Percentiles rank a stretch among this genome's conserved stretches.
Evolutionary conservation across 1,140 invertebrate species (phyloP).

Genomic region (Dendroctonus valens): DNA sequence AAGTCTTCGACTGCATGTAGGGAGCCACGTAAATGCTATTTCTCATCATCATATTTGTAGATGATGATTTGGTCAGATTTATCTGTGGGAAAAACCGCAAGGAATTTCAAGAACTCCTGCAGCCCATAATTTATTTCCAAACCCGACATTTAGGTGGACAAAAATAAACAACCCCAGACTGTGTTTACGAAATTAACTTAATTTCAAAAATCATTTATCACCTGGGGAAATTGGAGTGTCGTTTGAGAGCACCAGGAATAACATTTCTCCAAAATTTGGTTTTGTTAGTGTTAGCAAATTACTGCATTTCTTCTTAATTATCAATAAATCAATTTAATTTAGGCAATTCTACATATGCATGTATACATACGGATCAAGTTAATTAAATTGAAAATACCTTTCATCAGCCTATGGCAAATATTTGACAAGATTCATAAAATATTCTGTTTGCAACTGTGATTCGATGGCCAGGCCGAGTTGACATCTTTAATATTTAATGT

Average conservation of each 20-base stretch:
- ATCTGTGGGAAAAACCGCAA: too few relatives aligned
- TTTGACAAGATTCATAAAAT: conserved; percentile 32
- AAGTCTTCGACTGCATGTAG: neutral
- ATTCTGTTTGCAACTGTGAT: conserved; percentile 33
- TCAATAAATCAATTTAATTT: conserved; percentile 6
- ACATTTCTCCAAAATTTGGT: conserved; percentile 17
- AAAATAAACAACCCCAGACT: conserved; percentile 14
- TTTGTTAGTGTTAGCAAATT: conserved; percentile 18
- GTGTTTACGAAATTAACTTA: conserved; percentile 18
- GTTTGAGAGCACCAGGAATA: conserved; percentile 17
- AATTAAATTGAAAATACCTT: conserved; percentile 8
- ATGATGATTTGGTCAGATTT: too few relatives aligned
- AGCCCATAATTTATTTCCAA: conserved; percentile 2
- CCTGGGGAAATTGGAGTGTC: conserved; percentile 21
- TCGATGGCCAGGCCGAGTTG: conserved; percentile 30
- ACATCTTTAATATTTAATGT: conserved; percentile 29
- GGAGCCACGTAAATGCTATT: too few relatives aligned
- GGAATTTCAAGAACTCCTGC: too few relatives aligned
- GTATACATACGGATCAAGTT: neutral
- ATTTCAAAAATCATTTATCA: conserved; percentile 29
- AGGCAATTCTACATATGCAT: neutral
- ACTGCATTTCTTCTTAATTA: conserved; percentile 21
- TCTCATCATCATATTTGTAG: too few relatives aligned
- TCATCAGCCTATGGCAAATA: conserved; percentile 18
- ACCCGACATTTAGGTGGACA: conserved; percentile 8